Evolutionary conservation across 2,797 vertebrate species (phyloP), one percentile per base, ranked within the genome.

Genomic region (Clarias fuscus): DNA sequence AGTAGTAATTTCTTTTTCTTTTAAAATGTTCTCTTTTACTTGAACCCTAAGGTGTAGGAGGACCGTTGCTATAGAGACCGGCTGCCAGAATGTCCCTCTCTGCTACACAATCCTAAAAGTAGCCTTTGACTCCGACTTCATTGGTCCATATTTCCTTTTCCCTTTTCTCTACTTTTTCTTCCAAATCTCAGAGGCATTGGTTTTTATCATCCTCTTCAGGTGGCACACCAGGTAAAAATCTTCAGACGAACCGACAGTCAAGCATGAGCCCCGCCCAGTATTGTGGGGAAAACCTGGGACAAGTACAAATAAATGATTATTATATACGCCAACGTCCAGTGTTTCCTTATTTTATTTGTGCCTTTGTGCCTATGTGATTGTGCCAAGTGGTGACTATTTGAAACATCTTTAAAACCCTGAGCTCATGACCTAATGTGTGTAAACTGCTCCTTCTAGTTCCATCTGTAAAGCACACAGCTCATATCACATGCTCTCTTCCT

Each of bases 61-160:
- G 88, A 95, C 96, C 0, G 85, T 96, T 77, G 93, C 95, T 82
- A 93, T 96, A 91, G 96, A 96, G 91, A 97, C 96, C 0, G 96
- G 95, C 86, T 97, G 95, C 89, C 97, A 97, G 93, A 97, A 97
- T 0, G 0, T 88, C 70, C 93, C 95, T n/a, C 90, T 98, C 85
- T 96, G 95, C 86, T 37, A 75, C 0, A 90, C 95, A 64, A 92
- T 97, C 56, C 92, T 97, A 90, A 97, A 96, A 79, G 48, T 95
- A 1, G 37, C 94, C 53, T 97, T 97, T 0, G 24, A 92, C 13
- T 88, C 91, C 3, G 94, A 93, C 30, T 73, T 89, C 67, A 95
- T 95, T 0, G 94, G 95, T 0, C 90, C 94, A 0, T 92, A 97
- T 30, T 96, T 95, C 84, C 90, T 97, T 79, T 97, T 97, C 90